Evolutionary conservation across 2,797 vertebrate species (phyloP).

Genomic region (Karalla daura): DNA sequence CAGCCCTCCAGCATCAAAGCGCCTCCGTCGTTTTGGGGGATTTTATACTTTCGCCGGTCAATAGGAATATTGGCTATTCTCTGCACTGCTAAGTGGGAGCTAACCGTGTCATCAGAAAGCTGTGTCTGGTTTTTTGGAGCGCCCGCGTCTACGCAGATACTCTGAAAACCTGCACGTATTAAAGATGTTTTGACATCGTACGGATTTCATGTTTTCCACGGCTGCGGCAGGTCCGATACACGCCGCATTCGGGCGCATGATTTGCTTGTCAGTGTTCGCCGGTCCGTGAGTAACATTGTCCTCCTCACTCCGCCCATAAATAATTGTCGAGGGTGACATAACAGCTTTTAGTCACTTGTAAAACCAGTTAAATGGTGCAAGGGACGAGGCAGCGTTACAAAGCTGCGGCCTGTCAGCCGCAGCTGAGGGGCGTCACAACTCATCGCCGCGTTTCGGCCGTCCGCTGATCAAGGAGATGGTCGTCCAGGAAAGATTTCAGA

Average conservation of each 20-base stretch:
- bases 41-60: constrained; percentile 15
- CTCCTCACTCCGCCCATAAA: constrained; percentile 26
- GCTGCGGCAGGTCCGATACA: constrained; percentile 8
- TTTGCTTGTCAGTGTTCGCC: constrained; percentile 14
- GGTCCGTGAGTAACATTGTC: constrained; percentile 5
- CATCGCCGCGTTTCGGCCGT: constrained; percentile 17
- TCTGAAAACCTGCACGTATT: constrained; percentile 1
- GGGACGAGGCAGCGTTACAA: constrained; percentile 17
- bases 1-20: constrained; percentile 10
- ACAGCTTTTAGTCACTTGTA: constrained; percentile 46
- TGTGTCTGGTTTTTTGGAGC: constrained; percentile 10
- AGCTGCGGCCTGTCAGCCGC: constrained; percentile 28
- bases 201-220: neutral
- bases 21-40: constrained; percentile 26
- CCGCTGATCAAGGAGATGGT: constrained; percentile 49
- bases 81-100: constrained; percentile 38
- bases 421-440: constrained; percentile 35
- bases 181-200: neutral
- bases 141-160: constrained; percentile 1
- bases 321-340: constrained; percentile 16
- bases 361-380: constrained; percentile 30
- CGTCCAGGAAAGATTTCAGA: constrained; percentile 54
- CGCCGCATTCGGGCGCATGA: neutral
- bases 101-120: constrained; percentile 29
- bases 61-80: constrained; percentile 35